Percentiles rank a stretch among this genome's conserved stretches.
Evolutionary conservation across 2,888 invertebrate genomes (phyloP).

Genomic region (Chydorus sphaericus): DNA sequence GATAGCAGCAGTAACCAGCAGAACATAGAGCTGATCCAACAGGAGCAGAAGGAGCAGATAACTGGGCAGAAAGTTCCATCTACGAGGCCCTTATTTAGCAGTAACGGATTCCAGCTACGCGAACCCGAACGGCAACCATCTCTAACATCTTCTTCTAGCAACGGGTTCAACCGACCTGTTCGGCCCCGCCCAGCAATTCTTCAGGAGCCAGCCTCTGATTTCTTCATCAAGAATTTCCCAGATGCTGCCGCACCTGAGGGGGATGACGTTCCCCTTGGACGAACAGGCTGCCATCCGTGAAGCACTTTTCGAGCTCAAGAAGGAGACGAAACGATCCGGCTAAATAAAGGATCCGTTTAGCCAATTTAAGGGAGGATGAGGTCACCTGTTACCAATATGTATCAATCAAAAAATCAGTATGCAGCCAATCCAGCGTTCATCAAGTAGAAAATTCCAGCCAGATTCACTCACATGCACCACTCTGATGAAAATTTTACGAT

Average conservation of each 20-base stretch:
- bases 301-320: conserved; percentile 23
- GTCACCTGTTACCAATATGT: too few species aligned
- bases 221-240: conserved; percentile 22
- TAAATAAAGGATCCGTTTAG: neutral
- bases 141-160: neutral
- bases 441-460: too few species aligned
- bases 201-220: conserved; percentile 21
- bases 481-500: too few species aligned
- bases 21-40: neutral
- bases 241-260: conserved; percentile 22
- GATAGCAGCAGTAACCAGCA: neutral
- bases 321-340: conserved; percentile 7
- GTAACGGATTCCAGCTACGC: too few species aligned
- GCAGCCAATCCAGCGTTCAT: too few species aligned
- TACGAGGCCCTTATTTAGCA: too few species aligned
- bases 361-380: too few species aligned
- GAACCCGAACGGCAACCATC: too few species aligned
- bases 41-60: neutral
- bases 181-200: conserved; percentile 15
- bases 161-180: too few species aligned
- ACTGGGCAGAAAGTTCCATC: too few species aligned
- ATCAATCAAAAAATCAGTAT: too few species aligned
- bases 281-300: conserved; percentile 24
- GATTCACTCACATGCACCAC: too few species aligned
- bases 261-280: conserved; percentile 21